Evolutionary conservation across 2,113 vertebrate species (phyloP), one percentile per base, ranked within the genome.

Genomic region (Strigops habroptila): DNA sequence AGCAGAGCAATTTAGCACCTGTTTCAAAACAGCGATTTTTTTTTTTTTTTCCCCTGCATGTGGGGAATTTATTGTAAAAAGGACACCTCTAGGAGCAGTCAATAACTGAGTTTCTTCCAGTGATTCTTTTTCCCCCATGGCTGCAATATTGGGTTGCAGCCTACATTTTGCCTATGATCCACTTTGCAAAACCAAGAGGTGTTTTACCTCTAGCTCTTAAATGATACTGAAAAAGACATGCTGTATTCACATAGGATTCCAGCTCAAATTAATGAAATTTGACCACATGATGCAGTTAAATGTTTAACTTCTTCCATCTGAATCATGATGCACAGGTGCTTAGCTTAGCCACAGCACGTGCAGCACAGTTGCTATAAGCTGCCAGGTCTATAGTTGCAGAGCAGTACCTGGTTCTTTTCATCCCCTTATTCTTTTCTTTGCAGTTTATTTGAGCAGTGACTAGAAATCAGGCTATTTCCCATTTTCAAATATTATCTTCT

Each of bases 31-130:
- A 17, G 11, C 5, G 4, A 2, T 4, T 48, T 35, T 83, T 39
- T n/a, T 39, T 31, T 21, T 30, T 12, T 18, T 1, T 2, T 4
- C 18, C 23, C 5, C 1, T 3, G 5, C 33, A 8, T 49, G 35
- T 63, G 69, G 78, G 18, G 69, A 91, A 81, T 81, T 69, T 67
- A 83, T 78, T 82, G 46, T 46, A 43, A 21, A 78, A 89, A 84
- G 19, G 60, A 59, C 57, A 71, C 15, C 46, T 67, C 28, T 60
- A 75, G 43, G n/a, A 89, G 21, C 0, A 90, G 51, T 63, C 51
- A 84, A 53, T 91, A 82, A 59, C 23, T 6, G 31, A 84, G 19
- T 64, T 82, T 86, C 41, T 95, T 77, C 27, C 62, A 51, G 21
- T 41, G 59, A 63, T 62, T 77, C 8, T 46, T 89, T 62, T 53